Evolutionary conservation across 2,113 vertebrate species (phyloP).

Genomic region (Gracilinanus agilis): DNA sequence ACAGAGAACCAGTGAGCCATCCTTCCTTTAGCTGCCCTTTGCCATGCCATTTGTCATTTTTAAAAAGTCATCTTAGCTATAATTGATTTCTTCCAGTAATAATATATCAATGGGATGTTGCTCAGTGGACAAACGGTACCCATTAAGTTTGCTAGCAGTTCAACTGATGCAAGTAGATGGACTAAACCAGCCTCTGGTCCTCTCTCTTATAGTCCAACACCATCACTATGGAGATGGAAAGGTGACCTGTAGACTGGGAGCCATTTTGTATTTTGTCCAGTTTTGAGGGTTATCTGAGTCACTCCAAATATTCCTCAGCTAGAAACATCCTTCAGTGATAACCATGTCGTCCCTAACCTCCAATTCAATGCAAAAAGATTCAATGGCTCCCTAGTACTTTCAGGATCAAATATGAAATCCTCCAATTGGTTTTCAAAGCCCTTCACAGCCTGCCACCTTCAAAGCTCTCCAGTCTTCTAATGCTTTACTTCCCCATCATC

Average conservation of each 20-base stretch:
- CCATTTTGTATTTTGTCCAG: neutral
- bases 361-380: neutral
- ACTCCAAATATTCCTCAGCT: neutral
- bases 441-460: too few relatives aligned
- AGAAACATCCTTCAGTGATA: too few relatives aligned
- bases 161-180: neutral
- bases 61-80: too few relatives aligned
- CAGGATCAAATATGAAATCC: neutral
- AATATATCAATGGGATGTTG: neutral
- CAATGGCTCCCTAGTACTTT: neutral
- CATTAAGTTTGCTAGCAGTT: neutral
- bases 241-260: neutral
- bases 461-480: neutral
- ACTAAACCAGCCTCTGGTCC: neutral
- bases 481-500: too few relatives aligned
- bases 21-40: neutral
- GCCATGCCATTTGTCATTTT: neutral
- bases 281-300: neutral
- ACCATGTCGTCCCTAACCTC: neutral
- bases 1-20: neutral
- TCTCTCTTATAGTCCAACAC: neutral
- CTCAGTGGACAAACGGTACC: neutral
- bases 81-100: neutral
- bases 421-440: neutral
- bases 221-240: neutral